Evolutionary conservation across 2,797 vertebrate genomes (phyloP).

Genomic region (Sebastes minor): DNA sequence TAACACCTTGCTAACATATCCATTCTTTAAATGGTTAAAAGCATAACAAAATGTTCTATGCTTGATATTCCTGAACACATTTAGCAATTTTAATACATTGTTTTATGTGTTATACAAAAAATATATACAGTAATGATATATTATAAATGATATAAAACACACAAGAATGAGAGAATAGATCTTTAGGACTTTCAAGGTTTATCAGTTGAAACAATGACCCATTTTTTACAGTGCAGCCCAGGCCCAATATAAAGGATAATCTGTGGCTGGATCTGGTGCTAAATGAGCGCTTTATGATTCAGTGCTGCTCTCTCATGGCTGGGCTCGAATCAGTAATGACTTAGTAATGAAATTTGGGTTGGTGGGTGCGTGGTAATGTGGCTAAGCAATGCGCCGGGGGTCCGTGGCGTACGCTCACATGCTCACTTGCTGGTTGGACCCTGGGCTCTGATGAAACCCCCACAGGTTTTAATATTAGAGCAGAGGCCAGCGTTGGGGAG

Average conservation of each 20-base stretch:
- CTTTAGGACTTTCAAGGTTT: background rate
- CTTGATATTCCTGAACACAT: background rate
- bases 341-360: slow-evolving; percentile 84
- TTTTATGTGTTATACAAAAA: background rate
- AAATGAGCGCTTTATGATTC: slow-evolving; percentile 86
- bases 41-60: background rate
- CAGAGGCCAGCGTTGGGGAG: slow-evolving; percentile 48
- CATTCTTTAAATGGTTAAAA: background rate
- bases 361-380: slow-evolving; percentile 82
- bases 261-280: slow-evolving; percentile 72
- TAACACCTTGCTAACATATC: background rate
- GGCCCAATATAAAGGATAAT: slow-evolving; percentile 74
- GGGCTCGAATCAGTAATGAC: slow-evolving; percentile 83
- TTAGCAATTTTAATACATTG: background rate
- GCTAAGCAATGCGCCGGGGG: slow-evolving; percentile 80
- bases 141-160: background rate
- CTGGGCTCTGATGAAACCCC: slow-evolving; percentile 81
- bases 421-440: slow-evolving; percentile 79
- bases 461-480: slow-evolving; percentile 80
- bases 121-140: too few species aligned
- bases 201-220: slow-evolving; percentile 6
- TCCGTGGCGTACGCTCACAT: slow-evolving; percentile 70
- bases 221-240: slow-evolving; percentile 47
- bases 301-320: slow-evolving; percentile 64
- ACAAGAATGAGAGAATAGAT: background rate